Base-by-base conservation (phyloP, 92 coral and sea anemone genomes). In the Bergia puertoricense region DNA sequence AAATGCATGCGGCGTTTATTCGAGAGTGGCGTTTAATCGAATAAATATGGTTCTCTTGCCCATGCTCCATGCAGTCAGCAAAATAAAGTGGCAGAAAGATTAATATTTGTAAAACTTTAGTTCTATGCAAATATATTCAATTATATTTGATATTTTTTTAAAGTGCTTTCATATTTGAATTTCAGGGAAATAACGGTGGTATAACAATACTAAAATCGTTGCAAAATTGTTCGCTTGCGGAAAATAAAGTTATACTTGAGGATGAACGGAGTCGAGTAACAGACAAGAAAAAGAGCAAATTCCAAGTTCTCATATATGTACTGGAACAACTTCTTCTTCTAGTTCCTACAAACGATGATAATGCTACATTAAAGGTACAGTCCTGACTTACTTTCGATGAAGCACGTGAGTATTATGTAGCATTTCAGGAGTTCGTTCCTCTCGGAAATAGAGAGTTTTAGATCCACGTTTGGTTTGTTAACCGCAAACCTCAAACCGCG, bases 261-360 rank as follows among this genome's bases (percentile, higher is more conserved):
- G 50, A 77, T 77, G 81, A 77, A 44, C 23, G 41, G 81, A 77
- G 81, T 73, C 76, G 79, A 84, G 88, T 76, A 69, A 85, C 88
- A 69, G 88, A 85, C 78, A 56, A 86, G 81, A 86, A 75, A 62
- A 76, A 86, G 82, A 68, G 81, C 82, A 86, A 86, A 37, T 76
- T 86, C 81, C 72, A 85, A 85, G 88, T 48, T 86, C 82, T 86
- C 75, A 79, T 86, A 46, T 76, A 86, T 86, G 88, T 85, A 56
- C 73, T 69, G 41, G 88, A 85, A 44, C 79, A 85, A 68, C 88
- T 68, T 38, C 66, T 41, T 42, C 88, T 69, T 85, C 88, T 40
- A 76, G 79, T 85, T 77, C 62, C 81, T 43, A 77, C 81, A 57
- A 74, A 85, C 57, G 88, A 85, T 85, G 88, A 74, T 57, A 85